A percentile compares a stretch with the other conserved stretches of the same genome.
phyloP scores from a whole-genome alignment of 2,888 invertebrate species.

The Thecophora atra region DNA sequence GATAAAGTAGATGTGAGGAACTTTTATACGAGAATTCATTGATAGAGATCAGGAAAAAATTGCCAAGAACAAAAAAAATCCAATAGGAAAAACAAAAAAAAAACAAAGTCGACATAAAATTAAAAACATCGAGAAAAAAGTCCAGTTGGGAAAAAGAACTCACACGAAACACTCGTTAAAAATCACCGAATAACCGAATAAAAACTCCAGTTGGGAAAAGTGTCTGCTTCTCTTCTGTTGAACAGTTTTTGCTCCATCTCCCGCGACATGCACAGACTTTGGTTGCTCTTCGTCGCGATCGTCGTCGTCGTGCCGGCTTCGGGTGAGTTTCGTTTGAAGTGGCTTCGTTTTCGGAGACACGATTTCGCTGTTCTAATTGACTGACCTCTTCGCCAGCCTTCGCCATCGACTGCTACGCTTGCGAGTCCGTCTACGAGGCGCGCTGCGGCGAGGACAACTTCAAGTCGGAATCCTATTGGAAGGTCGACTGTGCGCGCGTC shows the following conservation, averaged over 20 bases:
- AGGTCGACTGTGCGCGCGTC: slow-evolving; percentile 57
- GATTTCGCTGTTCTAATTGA: not conserved
- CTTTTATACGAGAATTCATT: no score
- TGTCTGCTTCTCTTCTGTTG: no score
- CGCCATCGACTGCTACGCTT: slow-evolving; percentile 62
- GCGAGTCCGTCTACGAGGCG: slow-evolving; percentile 60
- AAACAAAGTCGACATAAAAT: slow-evolving; percentile 14
- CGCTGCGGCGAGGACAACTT: slow-evolving; percentile 56
- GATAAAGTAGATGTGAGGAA: no score
- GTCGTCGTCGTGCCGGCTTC: slow-evolving; percentile 24
- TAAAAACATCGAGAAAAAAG: not conserved
- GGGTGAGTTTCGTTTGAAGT: slow-evolving; percentile 18
- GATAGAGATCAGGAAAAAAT: no score
- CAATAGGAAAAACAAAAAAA: slow-evolving; percentile 6
- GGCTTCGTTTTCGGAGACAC: not conserved
- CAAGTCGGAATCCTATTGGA: slow-evolving; percentile 55
- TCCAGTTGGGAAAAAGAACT: not conserved
- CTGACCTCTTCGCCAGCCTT: slow-evolving; percentile 48
- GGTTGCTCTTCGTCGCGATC: not conserved
- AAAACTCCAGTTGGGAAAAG: no score
- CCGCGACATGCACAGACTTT: slow-evolving; percentile 11
- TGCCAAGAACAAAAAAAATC: not conserved
- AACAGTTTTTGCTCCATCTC: no score
- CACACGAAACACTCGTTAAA: not conserved
- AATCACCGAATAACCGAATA: not conserved